phyloP scores from a whole-genome alignment of 92 coral and sea anemone genomes.

The Parazoanthus darwini region DNA sequence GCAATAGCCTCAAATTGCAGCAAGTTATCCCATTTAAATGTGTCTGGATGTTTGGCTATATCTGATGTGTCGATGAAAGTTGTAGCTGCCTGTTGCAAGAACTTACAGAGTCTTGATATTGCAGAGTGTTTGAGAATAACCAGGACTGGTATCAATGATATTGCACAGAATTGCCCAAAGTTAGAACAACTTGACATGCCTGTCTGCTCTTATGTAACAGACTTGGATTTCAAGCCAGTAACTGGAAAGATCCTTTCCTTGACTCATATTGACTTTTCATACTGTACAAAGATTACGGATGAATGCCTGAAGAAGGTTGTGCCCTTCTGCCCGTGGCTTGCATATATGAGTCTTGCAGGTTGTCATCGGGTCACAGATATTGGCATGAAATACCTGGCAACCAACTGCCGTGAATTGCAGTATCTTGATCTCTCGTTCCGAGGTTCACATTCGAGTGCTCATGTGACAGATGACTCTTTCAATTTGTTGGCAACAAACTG shows the following conservation, averaged over 20 bases:
- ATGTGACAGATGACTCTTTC: conserved; percentile 68
- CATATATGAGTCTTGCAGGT: conserved; percentile 73
- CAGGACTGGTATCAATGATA: conserved; percentile 59
- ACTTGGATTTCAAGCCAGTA: conserved; percentile 62
- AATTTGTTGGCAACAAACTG: conserved; percentile 61
- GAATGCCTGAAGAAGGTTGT: conserved; percentile 62
- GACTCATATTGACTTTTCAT: conserved; percentile 63
- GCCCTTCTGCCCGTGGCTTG: conserved; percentile 54
- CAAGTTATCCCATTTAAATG: conserved; percentile 60
- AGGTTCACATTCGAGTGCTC: conserved; percentile 73
- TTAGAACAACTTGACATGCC: conserved; percentile 72
- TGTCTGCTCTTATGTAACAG: conserved; percentile 72
- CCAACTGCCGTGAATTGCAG: conserved; percentile 53
- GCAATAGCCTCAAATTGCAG: conserved; percentile 71
- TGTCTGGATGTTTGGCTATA: conserved; percentile 80
- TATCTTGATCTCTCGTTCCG: conserved; percentile 77
- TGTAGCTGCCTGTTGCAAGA: conserved; percentile 64
- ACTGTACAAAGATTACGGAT: conserved; percentile 78
- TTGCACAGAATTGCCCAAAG: conserved; percentile 70
- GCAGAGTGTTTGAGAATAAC: conserved; percentile 80
- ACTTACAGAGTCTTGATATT: conserved; percentile 58
- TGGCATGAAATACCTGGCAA: conserved; percentile 63
- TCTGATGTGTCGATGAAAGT: conserved; percentile 74
- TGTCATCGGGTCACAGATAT: conserved; percentile 77
- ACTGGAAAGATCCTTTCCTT: conserved; percentile 38